These are phyloP conservation scores for Mobula birostris DNA, from an alignment of 2,113 vertebrate species.

Conservation along the genomic window DNA sequence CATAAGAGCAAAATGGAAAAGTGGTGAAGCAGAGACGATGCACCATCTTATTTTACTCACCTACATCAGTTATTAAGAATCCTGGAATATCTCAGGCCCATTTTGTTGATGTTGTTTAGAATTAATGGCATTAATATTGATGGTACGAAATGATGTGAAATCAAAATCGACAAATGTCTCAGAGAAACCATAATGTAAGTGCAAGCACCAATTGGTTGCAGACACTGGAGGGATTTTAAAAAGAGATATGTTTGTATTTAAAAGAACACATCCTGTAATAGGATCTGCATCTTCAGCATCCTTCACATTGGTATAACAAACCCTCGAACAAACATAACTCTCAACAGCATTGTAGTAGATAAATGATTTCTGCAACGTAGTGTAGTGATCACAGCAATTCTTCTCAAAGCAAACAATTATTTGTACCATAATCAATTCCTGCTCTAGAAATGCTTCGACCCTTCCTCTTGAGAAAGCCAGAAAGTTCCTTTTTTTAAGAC, in stretches of 20 bases:
- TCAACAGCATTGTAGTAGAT: too few relatives aligned
- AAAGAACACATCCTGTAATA: not conserved
- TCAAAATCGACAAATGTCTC: not conserved
- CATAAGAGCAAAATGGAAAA: not conserved
- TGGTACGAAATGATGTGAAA: not conserved
- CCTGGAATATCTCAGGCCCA: not conserved
- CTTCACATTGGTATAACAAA: not conserved
- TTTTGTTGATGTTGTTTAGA: not conserved
- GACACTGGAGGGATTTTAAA: not conserved
- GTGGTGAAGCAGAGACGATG: not conserved
- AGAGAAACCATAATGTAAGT: not conserved
- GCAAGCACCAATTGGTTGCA: not conserved
- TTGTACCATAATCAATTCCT: not conserved
- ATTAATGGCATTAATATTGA: not conserved
- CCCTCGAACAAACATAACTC: not conserved
- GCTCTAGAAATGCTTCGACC: not conserved
- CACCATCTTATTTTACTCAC: not conserved
- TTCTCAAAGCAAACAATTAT: conserved; percentile 7
- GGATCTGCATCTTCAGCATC: not conserved
- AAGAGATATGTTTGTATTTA: not conserved
- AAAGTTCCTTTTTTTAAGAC: not conserved
- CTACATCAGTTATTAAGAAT: too few relatives aligned
- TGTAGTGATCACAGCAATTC: not conserved
- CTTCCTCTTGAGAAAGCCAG: conserved; percentile 1
- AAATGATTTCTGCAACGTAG: not conserved